Evolutionary conservation across 1,140 invertebrate genomes (phyloP).

Genomic region (Drosophila saltans): DNA sequence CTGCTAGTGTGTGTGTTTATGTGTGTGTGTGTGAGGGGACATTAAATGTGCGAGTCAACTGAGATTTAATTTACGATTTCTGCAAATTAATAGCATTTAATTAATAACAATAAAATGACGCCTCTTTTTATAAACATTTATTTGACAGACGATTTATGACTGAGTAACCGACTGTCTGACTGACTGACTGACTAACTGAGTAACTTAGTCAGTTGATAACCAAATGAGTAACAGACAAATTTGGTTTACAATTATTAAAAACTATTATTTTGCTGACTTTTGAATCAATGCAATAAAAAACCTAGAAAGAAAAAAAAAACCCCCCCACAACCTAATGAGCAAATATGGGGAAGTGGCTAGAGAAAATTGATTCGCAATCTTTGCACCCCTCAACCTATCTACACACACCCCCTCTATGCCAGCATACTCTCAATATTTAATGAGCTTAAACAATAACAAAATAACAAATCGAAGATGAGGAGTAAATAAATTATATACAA

Average conservation of each 20-base stretch:
- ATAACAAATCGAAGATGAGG: constrained; percentile 5
- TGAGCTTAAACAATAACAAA: constrained; percentile 28
- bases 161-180: neutral
- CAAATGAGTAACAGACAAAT: constrained; percentile 8
- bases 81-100: constrained; percentile 82
- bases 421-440: neutral
- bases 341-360: neutral
- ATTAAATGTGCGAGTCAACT: constrained; percentile 62
- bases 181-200: constrained; percentile 4
- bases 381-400: too few species aligned
- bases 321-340: neutral
- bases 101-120: constrained; percentile 82
- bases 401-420: too few species aligned
- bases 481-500: constrained; percentile 10
- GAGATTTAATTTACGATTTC: constrained; percentile 82
- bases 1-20: constrained; percentile 29
- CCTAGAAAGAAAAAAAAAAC: neutral
- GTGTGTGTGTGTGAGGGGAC: constrained; percentile 42
- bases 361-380: neutral
- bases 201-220: constrained; percentile 1
- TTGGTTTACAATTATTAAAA: neutral
- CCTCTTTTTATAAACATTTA: constrained; percentile 78
- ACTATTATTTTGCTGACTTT: constrained; percentile 3
- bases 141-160: constrained; percentile 74
- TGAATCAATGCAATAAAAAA: neutral